Percentiles rank a stretch among this genome's conserved stretches.
Conservation (phyloP, 64 coral and sea anemone species). For the Acropora tenuis region DNA sequence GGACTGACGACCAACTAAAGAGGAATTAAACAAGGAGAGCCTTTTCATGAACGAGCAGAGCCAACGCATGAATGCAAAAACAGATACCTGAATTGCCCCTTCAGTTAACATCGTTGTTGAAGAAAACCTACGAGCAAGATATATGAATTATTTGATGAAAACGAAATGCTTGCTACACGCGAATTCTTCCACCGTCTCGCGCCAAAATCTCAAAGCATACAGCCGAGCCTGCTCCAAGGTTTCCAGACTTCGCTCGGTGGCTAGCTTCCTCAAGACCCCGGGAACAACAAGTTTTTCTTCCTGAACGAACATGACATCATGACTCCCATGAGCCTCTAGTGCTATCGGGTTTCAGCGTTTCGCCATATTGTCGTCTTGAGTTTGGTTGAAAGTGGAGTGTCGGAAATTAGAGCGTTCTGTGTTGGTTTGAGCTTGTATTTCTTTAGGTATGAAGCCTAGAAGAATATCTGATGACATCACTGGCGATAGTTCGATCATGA, state of each 20-base stretch:
- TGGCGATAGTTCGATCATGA: slow-evolving; percentile 78
- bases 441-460: slow-evolving; percentile 75
- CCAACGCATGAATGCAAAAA: neutral
- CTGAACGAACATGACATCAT: slow-evolving; percentile 13
- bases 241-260: too few relatives aligned
- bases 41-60: neutral
- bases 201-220: neutral
- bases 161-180: neutral
- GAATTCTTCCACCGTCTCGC: neutral
- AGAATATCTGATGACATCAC: slow-evolving; percentile 70
- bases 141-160: neutral
- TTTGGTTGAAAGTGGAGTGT: neutral
- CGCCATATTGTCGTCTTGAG: neutral
- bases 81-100: slow-evolving; percentile 67
- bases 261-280: too few relatives aligned
- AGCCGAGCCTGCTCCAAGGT: neutral
- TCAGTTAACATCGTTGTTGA: slow-evolving; percentile 31
- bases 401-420: neutral
- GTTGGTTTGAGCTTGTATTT: neutral
- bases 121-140: neutral
- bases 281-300: too few relatives aligned
- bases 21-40: neutral
- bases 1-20: neutral
- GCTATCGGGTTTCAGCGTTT: neutral
- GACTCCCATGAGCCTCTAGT: slow-evolving; percentile 7